A percentile compares a stretch with the other conserved stretches of the same genome.
These are phyloP conservation scores for Drosophila nigricruria DNA, from an alignment of 2,888 invertebrate species.

Conservation along the genomic window DNA sequence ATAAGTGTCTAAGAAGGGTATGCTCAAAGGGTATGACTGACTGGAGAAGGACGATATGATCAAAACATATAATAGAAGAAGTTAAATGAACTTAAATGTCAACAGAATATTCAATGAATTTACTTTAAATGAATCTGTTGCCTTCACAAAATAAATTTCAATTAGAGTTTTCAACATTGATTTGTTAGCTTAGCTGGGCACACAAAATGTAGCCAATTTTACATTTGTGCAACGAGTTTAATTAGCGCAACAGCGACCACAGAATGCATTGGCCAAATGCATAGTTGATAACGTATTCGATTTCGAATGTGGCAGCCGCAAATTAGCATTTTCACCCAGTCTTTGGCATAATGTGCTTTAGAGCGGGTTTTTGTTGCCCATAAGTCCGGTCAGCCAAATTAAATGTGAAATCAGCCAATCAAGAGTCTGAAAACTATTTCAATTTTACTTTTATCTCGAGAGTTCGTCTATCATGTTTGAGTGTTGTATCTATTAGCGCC, in stretches of 20 bases:
- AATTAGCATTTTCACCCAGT: constrained; percentile 10
- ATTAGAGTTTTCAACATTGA: neutral
- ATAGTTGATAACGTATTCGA: neutral
- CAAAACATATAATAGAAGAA: too few relatives aligned
- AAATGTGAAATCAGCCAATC: neutral
- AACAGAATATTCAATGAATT: neutral
- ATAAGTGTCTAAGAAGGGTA: neutral
- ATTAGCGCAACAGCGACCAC: neutral
- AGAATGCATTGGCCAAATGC: neutral
- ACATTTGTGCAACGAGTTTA: constrained; percentile 1
- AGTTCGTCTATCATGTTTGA: neutral
- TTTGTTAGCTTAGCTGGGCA: neutral
- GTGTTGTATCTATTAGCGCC: neutral
- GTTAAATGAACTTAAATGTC: neutral
- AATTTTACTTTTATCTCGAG: neutral
- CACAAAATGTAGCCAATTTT: neutral
- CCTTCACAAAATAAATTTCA: neutral
- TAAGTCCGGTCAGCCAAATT: neutral
- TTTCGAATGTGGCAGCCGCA: neutral
- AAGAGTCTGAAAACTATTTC: neutral
- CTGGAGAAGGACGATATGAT: too few relatives aligned
- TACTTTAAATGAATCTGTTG: neutral
- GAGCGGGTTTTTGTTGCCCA: neutral
- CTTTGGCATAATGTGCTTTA: neutral
- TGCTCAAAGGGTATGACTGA: too few relatives aligned